Evolutionary conservation across 2,797 vertebrate genomes (phyloP).

Genomic region (Falco naumanni): DNA sequence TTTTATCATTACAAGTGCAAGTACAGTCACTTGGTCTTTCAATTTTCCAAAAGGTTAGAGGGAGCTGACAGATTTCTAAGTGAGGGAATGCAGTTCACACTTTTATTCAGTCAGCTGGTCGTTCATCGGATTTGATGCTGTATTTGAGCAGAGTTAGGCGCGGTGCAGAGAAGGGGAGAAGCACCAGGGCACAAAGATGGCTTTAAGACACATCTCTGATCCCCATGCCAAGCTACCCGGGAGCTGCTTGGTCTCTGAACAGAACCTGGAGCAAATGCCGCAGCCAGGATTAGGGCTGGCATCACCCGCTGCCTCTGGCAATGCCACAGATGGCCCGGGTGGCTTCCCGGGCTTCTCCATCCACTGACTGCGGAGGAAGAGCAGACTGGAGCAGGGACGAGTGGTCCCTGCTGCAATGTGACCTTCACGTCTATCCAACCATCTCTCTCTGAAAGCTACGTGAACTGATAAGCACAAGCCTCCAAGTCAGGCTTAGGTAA

Average conservation of each 20-base stretch:
- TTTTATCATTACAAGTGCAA: not conserved
- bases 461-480: not conserved
- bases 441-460: not conserved
- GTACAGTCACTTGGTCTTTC: not conserved
- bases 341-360: not conserved
- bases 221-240: not conserved
- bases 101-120: not conserved
- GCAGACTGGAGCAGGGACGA: not conserved
- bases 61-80: not conserved
- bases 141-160: not conserved
- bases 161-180: not conserved
- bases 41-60: not conserved
- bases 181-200: not conserved
- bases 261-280: not conserved
- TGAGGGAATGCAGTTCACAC: not conserved
- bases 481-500: not conserved
- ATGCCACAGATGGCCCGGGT: not conserved
- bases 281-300: not conserved
- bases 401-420: not conserved
- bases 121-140: not conserved
- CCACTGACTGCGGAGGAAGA: not conserved
- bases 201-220: not conserved
- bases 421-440: constrained; percentile 5
- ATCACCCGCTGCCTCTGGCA: not conserved
- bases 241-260: not conserved